These are phyloP conservation scores for Eulemur macaco DNA, from an alignment of 2,113 vertebrate species.

Conservation along the genomic window DNA sequence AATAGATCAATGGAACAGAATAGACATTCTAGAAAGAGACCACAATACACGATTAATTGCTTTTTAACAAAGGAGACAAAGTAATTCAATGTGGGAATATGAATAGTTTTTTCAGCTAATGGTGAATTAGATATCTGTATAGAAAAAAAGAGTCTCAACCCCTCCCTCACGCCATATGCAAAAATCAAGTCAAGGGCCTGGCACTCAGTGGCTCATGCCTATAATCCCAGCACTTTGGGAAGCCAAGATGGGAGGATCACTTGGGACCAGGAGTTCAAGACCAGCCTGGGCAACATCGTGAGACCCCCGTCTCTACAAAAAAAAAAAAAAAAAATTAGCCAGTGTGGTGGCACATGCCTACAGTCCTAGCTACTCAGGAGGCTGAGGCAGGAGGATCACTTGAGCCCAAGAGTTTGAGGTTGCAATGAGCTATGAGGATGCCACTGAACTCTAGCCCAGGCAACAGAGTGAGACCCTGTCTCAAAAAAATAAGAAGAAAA, in stretches of 20 bases:
- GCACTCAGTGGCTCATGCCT: background rate
- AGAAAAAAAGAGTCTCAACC: background rate
- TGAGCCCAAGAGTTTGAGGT: background rate
- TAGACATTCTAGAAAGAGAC: background rate
- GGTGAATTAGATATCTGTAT: background rate
- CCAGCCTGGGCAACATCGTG: background rate
- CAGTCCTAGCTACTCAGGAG: background rate
- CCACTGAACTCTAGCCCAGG: background rate
- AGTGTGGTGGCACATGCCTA: background rate
- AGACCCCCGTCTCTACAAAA: background rate
- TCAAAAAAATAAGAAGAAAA: background rate
- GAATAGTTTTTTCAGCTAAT: background rate
- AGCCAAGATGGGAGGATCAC: background rate
- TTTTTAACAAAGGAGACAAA: background rate
- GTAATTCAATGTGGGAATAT: background rate
- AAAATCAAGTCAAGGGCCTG: background rate
- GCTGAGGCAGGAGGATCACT: background rate
- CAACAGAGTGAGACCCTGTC: background rate
- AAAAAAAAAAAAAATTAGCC: background rate
- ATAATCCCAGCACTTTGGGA: background rate
- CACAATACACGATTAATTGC: background rate
- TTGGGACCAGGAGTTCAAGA: background rate
- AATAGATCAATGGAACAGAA: background rate
- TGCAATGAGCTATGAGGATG: background rate
- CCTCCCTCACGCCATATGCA: background rate